Base-by-base conservation (phyloP, 2,888 invertebrate genomes). In the Pteria penguin region DNA sequence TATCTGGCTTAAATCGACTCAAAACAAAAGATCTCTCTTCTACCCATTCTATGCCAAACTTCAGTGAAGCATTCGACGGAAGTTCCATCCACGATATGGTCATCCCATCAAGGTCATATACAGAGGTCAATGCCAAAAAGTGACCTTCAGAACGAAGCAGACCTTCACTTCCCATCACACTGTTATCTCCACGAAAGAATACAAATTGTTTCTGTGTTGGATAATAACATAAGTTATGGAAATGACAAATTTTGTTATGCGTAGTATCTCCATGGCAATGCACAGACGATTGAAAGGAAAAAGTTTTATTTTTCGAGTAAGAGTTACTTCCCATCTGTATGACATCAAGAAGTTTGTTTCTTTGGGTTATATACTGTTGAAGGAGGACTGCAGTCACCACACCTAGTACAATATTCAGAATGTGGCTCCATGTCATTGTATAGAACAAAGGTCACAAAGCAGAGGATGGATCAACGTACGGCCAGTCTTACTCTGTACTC, bases 1-100 rank as follows among this genome's bases (percentile, higher is more conserved):
- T 94, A 80, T 93, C 93, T 2, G 93, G 92, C 80, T 93, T 93
- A 82, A 93, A 94, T 11, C 93, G 87, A 62, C 87, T 88, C 26
- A 93, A 82, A 3, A 93, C 76, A 36, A 93, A 82, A 36, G 85
- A 86, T 24, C 78, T 81, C 11, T 83, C 81, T 4, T 79, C 62
- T 8, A 88, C 33, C 72, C 84, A 84, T 0, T 70, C 75, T 5
- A 88, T 73, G 18, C 78, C 79, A 69, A 90, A 86, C n/a, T 79
- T 55, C 4, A 33, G 32, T 4, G 81, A 67, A 2, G 72, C 32
- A 8, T 81, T 75, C 31, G 89, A 81, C 18, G 91, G 91, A 60
- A 93, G 74, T 57, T 89, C 87, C 27, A 91, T 78, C 32, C 89
- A 86, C 54, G 87, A 86, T 61, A 91, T 88, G 58, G 87, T 87